These are phyloP conservation scores for Craniophora ligustri DNA, from an alignment of 2,888 invertebrate genomes.

Conservation along the genomic window DNA sequence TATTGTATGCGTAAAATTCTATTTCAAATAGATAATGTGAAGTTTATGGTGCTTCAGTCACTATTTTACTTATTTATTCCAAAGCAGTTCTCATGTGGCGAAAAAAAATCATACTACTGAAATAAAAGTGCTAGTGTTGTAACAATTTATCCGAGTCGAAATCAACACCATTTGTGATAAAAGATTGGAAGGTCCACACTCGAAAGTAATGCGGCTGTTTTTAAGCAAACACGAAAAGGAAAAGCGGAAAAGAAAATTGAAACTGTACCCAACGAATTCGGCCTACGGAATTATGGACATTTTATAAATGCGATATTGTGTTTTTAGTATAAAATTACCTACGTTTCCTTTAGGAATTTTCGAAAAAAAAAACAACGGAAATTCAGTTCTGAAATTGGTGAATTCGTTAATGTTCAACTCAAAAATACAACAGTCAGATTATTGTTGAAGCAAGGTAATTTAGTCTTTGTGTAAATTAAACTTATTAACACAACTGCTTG, in stretches of 20 bases:
- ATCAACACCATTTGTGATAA: slow-evolving; percentile 1
- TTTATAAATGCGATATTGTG: slow-evolving; percentile 20
- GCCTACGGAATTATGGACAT: slow-evolving; percentile 32
- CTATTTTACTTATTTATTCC: too few relatives aligned
- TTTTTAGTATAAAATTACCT: slow-evolving; percentile 10
- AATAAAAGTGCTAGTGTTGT: neutral
- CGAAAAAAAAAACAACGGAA: too few relatives aligned
- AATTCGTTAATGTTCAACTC: too few relatives aligned
- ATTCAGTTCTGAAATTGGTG: too few relatives aligned
- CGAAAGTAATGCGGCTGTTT: slow-evolving; percentile 19
- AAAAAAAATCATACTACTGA: neutral
- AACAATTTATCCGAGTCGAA: neutral
- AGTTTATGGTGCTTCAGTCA: too few relatives aligned
- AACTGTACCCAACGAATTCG: slow-evolving; percentile 37
- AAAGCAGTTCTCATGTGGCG: too few relatives aligned
- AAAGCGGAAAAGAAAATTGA: slow-evolving; percentile 23
- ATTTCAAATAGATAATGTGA: too few relatives aligned
- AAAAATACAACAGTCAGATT: too few relatives aligned
- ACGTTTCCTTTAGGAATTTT: slow-evolving; percentile 6
- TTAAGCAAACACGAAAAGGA: slow-evolving; percentile 12
- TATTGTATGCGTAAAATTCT: too few relatives aligned
- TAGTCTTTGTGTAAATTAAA: slow-evolving; percentile 17
- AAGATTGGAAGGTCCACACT: neutral
- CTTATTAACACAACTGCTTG: too few relatives aligned
- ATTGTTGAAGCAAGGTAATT: slow-evolving; percentile 24